Percentiles rank a stretch among this genome's conserved stretches.
Evolutionary conservation across 1,140 invertebrate genomes (phyloP).

Genomic region (Dermatophagoides farinae): DNA sequence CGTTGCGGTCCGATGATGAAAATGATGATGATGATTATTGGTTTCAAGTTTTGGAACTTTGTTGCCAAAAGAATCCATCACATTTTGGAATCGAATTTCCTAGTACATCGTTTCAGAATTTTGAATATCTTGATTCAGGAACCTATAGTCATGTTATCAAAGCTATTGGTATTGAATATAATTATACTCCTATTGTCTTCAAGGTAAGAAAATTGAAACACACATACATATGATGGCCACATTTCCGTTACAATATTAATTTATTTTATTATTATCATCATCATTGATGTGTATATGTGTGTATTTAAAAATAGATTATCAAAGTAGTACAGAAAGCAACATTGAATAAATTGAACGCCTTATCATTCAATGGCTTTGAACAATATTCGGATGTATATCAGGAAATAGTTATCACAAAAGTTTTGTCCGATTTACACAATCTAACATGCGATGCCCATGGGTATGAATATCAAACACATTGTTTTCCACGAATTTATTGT

Average conservation of each 20-base stretch:
- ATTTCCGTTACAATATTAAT: not conserved
- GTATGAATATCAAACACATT: slow-evolving; percentile 3
- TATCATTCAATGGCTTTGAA: not conserved
- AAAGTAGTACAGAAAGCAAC: not conserved
- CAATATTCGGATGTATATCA: not conserved
- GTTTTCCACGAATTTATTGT: not conserved
- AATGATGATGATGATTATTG: not conserved
- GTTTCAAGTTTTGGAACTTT: not conserved
- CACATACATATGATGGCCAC: no score
- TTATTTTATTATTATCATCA: no score
- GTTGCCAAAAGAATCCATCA: slow-evolving; percentile 1
- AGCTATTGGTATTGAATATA: not conserved
- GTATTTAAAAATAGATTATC: not conserved
- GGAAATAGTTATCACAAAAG: not conserved
- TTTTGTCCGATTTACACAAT: slow-evolving; percentile 1
- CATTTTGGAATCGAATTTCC: slow-evolving; percentile 10
- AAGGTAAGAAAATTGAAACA: not conserved
- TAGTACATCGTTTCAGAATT: not conserved
- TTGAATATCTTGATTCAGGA: slow-evolving; percentile 3
- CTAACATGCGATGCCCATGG: not conserved
- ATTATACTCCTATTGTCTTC: not conserved
- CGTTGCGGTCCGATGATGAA: not conserved
- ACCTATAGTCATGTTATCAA: slow-evolving; percentile 10
- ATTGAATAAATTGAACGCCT: not conserved
- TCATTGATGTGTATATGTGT: not conserved